Percentiles rank a stretch among this genome's conserved stretches.
These are phyloP conservation scores for Heliothis peltigera DNA, from an alignment of 2,888 invertebrate genomes.

Conservation along the genomic window DNA sequence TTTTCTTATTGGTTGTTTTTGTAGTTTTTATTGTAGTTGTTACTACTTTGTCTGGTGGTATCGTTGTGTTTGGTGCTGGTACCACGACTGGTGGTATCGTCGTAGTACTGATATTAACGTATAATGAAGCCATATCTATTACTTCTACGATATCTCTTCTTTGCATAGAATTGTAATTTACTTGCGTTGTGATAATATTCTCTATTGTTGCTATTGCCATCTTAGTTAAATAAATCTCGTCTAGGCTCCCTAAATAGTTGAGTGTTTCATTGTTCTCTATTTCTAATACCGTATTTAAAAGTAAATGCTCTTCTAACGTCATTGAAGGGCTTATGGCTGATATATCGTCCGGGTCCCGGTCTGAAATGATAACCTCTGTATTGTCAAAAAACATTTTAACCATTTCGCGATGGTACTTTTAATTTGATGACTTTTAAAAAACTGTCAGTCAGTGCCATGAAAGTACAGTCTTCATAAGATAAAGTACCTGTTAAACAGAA, in stretches of 20 bases:
- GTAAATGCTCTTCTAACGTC: conserved; percentile 74
- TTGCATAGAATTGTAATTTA: conserved; percentile 66
- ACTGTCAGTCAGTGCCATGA: no score
- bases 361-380: conserved; percentile 69
- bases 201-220: conserved; percentile 76
- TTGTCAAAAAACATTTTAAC: not conserved
- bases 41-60: conserved; percentile 1
- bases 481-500: not conserved
- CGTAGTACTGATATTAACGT: conserved; percentile 10
- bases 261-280: conserved; percentile 74
- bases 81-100: not conserved
- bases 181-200: conserved; percentile 57
- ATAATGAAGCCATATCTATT: conserved; percentile 36
- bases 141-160: conserved; percentile 69
- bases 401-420: not conserved
- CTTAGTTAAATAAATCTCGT: conserved; percentile 79
- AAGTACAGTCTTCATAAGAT: not conserved
- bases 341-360: conserved; percentile 65
- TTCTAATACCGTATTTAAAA: conserved; percentile 76
- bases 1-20: conserved; percentile 60
- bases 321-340: conserved; percentile 67
- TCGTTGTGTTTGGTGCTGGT: not conserved
- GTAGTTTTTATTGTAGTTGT: conserved; percentile 5
- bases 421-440: not conserved
- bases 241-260: conserved; percentile 73